Conservation (phyloP, 2,113 vertebrate species). For the Strix aluco region DNA sequence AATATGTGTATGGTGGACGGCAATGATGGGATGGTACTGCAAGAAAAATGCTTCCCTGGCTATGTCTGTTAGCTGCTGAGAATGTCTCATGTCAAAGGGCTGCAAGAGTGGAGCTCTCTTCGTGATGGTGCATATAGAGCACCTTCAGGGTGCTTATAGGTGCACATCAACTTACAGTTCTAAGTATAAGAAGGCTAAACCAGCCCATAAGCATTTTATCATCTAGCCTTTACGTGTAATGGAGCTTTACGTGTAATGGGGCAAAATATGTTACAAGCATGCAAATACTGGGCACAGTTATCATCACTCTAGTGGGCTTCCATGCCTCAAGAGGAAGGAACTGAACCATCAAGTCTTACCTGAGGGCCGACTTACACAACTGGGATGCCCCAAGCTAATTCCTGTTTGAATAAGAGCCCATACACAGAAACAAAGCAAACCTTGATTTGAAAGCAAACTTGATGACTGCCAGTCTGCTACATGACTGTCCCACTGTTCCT, state of each 20-base stretch:
- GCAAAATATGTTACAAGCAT: background rate
- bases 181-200: background rate
- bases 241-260: background rate
- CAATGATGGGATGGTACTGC: background rate
- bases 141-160: background rate
- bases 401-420: background rate
- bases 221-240: background rate
- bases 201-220: background rate
- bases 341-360: background rate
- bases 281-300: background rate
- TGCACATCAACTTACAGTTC: background rate
- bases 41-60: background rate
- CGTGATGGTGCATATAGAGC: fast-evolving
- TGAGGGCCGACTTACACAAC: background rate
- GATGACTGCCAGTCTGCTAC: background rate
- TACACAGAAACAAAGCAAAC: background rate
- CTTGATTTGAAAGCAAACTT: background rate
- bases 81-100: background rate
- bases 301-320: background rate
- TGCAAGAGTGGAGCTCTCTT: background rate
- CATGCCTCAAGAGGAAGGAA: background rate
- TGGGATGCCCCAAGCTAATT: background rate
- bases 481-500: background rate
- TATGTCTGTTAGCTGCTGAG: background rate
- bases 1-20: background rate